Evolutionary conservation across 37 sponge, comb jelly and placozoan species (phyloP).

Genomic region (Petrosia ficiformis): DNA sequence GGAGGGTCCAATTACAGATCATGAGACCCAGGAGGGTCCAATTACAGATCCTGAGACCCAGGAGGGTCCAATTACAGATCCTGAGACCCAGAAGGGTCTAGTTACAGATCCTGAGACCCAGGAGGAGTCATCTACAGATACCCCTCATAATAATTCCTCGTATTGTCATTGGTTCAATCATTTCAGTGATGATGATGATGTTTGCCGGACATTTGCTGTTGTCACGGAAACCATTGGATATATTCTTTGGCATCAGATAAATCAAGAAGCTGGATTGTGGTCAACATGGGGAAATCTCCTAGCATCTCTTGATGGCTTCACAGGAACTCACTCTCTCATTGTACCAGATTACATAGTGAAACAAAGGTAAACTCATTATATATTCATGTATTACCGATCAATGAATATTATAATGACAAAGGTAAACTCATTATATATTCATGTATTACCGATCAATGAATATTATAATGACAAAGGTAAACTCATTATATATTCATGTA

Average conservation of each 20-base stretch:
- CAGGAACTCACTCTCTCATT: slow-evolving; percentile 14
- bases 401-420: too few relatives aligned
- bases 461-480: too few relatives aligned
- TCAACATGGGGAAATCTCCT: slow-evolving; percentile 63
- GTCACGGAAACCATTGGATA: slow-evolving; percentile 37
- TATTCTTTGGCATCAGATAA: slow-evolving; percentile 32
- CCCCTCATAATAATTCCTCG: background rate
- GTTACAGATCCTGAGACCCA: background rate
- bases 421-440: too few relatives aligned
- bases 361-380: slow-evolving; percentile 25
- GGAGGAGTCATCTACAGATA: background rate
- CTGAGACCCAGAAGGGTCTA: background rate
- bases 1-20: background rate
- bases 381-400: background rate
- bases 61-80: background rate
- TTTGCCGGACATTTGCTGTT: slow-evolving; percentile 16
- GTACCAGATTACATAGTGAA: slow-evolving; percentile 40
- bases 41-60: background rate
- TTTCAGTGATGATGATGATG: slow-evolving; percentile 4
- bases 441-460: too few relatives aligned
- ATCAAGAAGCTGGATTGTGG: background rate
- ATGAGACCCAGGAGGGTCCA: background rate
- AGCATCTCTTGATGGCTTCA: slow-evolving; percentile 43
- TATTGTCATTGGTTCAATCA: background rate
- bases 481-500: too few relatives aligned